phyloP scores from a whole-genome alignment of 2,113 vertebrate species.

The Myotis brandtii region DNA sequence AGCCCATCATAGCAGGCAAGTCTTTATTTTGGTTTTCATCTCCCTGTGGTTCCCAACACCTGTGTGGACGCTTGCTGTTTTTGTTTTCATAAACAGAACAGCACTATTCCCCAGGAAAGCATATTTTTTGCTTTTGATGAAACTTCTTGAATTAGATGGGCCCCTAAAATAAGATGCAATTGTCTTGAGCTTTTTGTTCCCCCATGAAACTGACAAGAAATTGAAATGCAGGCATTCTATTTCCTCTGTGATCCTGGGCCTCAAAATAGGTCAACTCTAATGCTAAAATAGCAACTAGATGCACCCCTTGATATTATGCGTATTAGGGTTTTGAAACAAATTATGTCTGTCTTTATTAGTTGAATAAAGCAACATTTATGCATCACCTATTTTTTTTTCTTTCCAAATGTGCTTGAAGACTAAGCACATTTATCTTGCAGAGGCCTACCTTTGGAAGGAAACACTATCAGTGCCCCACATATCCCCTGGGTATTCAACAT shows the following conservation, averaged over 20 bases:
- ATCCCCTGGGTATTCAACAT: not conserved
- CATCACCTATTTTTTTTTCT: slow-evolving; percentile 16
- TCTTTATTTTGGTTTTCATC: slow-evolving; percentile 45
- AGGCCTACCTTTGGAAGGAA: not conserved
- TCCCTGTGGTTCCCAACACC: slow-evolving; percentile 51
- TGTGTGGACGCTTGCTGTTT: slow-evolving; percentile 59
- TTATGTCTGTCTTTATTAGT: not conserved
- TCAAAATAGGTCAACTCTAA: slow-evolving; percentile 29
- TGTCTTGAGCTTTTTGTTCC: slow-evolving; percentile 56
- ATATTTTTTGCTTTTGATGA: slow-evolving; percentile 59
- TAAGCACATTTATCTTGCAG: not conserved
- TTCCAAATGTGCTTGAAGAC: not conserved
- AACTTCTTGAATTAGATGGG: slow-evolving; percentile 57
- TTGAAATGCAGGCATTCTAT: slow-evolving; percentile 40
- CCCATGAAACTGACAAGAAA: slow-evolving; percentile 52
- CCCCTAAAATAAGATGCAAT: slow-evolving; percentile 59
- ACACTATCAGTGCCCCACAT: not conserved
- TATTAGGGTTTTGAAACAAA: slow-evolving; percentile 4
- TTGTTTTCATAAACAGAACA: slow-evolving; percentile 66
- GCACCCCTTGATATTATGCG: not conserved
- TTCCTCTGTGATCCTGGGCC: not conserved
- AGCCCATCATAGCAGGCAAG: not conserved
- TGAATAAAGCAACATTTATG: slow-evolving; percentile 35
- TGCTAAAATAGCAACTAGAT: slow-evolving; percentile 47
- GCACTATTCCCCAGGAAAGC: slow-evolving; percentile 55